These are phyloP conservation scores for Sebastes diploproa DNA, from an alignment of 2,797 vertebrate species.

Conservation along the genomic window DNA sequence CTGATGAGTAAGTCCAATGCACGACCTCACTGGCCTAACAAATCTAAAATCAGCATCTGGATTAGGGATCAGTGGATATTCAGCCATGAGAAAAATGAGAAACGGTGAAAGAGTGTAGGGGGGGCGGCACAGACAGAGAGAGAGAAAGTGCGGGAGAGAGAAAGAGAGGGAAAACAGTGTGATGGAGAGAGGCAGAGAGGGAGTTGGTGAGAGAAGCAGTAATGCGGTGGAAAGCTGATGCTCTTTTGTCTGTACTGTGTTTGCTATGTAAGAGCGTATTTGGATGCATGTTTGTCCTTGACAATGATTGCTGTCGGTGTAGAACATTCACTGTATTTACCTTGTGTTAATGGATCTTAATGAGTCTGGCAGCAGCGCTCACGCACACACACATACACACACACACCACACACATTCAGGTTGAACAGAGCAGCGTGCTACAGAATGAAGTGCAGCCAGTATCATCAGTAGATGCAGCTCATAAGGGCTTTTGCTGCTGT, in stretches of 20 bases:
- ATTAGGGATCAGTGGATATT: conserved; percentile 62
- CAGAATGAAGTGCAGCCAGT: conserved; percentile 34
- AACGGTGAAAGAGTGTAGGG: neutral
- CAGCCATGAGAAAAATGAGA: conserved; percentile 51
- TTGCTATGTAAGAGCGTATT: neutral
- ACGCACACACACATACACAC: neutral
- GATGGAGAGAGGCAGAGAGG: neutral
- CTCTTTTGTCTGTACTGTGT: conserved; percentile 17
- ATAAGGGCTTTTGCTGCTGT: conserved; percentile 30
- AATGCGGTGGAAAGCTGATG: conserved; percentile 6
- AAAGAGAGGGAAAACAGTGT: neutral
- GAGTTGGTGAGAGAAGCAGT: neutral
- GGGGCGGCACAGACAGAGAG: neutral
- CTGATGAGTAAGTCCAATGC: conserved; percentile 49
- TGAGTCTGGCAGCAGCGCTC: conserved; percentile 27
- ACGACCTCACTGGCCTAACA: conserved; percentile 35
- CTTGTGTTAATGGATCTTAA: conserved; percentile 43
- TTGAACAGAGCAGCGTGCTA: neutral
- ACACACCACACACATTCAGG: neutral
- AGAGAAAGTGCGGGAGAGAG: neutral
- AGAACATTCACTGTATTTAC: conserved; percentile 42
- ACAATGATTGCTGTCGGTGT: conserved; percentile 29
- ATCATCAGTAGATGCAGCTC: conserved; percentile 39
- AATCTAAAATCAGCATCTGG: conserved; percentile 55
- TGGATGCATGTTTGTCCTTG: conserved; percentile 32